Base-by-base conservation (phyloP, 2,797 vertebrate species). In the Nyctalus aviator region DNA sequence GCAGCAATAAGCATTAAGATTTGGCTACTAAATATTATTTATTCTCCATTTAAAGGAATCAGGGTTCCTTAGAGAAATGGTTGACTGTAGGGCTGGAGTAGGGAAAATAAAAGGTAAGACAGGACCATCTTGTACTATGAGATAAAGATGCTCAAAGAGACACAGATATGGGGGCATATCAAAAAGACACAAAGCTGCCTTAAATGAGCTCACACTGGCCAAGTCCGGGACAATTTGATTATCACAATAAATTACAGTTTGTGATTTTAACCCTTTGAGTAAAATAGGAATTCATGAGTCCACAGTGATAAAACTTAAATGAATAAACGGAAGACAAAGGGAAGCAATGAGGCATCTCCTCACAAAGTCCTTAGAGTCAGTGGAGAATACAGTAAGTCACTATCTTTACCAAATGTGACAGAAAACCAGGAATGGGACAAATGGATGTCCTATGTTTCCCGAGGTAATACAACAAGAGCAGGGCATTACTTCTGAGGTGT, bases 41-140 rank as follows among this genome's bases (percentile, higher is more conserved):
- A 86, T 66, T 92, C 12, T 92, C 57, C 78, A 44, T 15, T 92
- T 94, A 87, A 53, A 68, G 53, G 41, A 90, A 37, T 35, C 66
- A 35, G 18, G 11, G 46, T 41, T 82, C 44, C 59, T 48, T 72
- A 41, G 62, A 71, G 88, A 78, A 81, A 89, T 55, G 44, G 18
- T 55, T 91, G 69, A 32, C 12, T 81, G 25, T 57, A 62, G 68
- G 23, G 21, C 23, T 73, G 10, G 20, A 55, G 25, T 68, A 6
- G 30, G 17, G 15, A 55, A 72, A 81, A 77, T 72, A 46, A 55
- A 83, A 76, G 62, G 71, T 11, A 62, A 82, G 17, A 53, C 20
- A 68, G 21, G 83, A 69, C n/a, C 2, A 27, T 84, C 32, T 32
- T 55, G 27, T 68, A n/a, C 44, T 69, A 85, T 30, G 68, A 86